Percentiles rank a stretch among this genome's conserved stretches.
These are phyloP conservation scores for Peribatodes rhomboidaria DNA, from an alignment of 2,888 invertebrate species.

Conservation along the genomic window DNA sequence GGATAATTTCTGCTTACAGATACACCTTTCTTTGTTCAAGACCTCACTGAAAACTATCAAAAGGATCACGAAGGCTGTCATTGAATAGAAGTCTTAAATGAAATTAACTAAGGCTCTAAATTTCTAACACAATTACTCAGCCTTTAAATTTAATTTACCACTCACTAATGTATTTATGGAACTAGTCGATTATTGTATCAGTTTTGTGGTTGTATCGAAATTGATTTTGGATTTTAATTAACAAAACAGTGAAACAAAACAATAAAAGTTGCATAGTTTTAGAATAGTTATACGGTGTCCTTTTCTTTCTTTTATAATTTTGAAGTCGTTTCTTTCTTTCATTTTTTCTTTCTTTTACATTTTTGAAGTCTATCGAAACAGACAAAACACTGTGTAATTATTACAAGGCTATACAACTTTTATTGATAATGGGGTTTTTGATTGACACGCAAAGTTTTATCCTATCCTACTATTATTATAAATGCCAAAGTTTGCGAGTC, in stretches of 20 bases:
- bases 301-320: too few species aligned
- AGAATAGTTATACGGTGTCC: too few species aligned
- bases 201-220: conserved; percentile 22
- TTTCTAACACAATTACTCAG: conserved; percentile 5
- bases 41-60: neutral
- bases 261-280: too few species aligned
- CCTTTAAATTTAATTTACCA: conserved; percentile 5
- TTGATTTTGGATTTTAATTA: conserved; percentile 1
- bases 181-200: conserved; percentile 15
- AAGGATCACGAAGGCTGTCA: neutral
- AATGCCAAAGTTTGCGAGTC: too few species aligned
- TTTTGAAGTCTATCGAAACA: too few species aligned
- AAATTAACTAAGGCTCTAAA: conserved; percentile 8
- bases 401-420: too few species aligned
- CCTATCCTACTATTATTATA: too few species aligned
- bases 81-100: conserved; percentile 8
- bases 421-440: too few species aligned
- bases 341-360: too few species aligned
- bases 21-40: neutral
- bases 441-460: too few species aligned
- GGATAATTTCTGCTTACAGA: neutral
- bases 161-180: neutral
- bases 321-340: too few species aligned
- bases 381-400: too few species aligned
- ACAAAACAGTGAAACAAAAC: neutral